Conservation (phyloP, 2,113 vertebrate species). For the Eulacestoma nigropectus region DNA sequence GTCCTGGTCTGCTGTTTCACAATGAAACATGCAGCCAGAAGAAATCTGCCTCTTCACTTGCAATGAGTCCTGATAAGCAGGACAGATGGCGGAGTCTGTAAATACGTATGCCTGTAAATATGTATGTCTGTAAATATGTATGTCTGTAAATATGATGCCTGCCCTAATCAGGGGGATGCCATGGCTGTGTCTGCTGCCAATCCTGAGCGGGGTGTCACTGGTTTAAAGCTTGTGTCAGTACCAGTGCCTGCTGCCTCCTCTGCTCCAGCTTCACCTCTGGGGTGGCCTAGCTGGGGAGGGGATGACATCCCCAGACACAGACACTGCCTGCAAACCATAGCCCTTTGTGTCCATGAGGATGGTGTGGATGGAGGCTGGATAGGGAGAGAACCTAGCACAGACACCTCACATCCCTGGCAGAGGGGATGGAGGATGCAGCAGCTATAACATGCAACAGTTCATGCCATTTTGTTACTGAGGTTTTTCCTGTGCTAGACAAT, state of each 20-base stretch:
- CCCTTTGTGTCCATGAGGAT: background rate
- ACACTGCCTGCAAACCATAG: background rate
- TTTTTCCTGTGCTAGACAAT: background rate
- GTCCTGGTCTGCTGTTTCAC: background rate
- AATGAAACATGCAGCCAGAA: background rate
- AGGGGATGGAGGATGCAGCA: background rate
- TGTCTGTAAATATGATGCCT: background rate
- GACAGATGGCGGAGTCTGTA: background rate
- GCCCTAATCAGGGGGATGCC: background rate
- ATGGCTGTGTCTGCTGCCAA: fast-evolving
- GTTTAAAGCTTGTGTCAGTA: fast-evolving
- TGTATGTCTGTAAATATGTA: too few species aligned
- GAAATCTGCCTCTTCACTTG: background rate
- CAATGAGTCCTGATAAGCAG: background rate
- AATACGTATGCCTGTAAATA: background rate
- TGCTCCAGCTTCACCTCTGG: background rate
- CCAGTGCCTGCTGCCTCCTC: background rate
- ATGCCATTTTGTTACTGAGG: background rate
- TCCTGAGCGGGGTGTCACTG: background rate
- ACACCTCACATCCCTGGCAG: background rate
- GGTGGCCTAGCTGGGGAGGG: fast-evolving
- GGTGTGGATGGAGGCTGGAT: background rate
- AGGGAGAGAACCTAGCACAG: background rate
- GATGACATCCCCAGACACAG: fast-evolving
- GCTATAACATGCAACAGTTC: background rate